phyloP scores from a whole-genome alignment of 92 coral and sea anemone genomes.

The Palythoa caribaeorum region DNA sequence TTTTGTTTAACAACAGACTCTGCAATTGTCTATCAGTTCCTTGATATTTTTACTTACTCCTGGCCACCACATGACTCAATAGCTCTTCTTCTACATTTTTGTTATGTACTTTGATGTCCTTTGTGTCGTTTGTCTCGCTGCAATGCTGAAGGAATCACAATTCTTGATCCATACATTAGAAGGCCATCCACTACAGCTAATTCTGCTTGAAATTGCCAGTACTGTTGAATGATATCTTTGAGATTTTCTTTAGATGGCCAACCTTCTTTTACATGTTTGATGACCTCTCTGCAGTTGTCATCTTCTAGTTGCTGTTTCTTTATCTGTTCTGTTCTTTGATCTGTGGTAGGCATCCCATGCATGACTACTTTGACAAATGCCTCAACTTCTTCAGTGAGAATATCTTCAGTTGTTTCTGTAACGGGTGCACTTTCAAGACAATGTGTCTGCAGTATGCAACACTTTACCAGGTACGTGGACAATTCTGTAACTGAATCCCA shows the following conservation, averaged over 20 bases:
- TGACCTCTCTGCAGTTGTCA: constrained; percentile 46
- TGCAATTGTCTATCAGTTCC: too few species aligned
- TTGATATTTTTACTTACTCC: constrained; percentile 35
- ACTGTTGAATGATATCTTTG: constrained; percentile 19
- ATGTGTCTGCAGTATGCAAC: constrained; percentile 47
- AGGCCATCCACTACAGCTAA: constrained; percentile 30
- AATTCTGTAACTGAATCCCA: too few species aligned
- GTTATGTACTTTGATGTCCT: constrained; percentile 60
- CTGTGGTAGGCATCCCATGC: constrained; percentile 49
- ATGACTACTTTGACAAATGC: constrained; percentile 45
- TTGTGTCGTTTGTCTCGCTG: constrained; percentile 53
- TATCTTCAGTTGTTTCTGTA: constrained; percentile 35
- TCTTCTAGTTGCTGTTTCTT: constrained; percentile 45
- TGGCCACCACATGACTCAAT: constrained; percentile 54
- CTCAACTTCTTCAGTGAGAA: constrained; percentile 21
- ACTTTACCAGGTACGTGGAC: too few species aligned
- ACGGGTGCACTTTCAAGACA: constrained; percentile 57
- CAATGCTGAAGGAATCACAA: constrained; percentile 44
- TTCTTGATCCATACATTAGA: constrained; percentile 51
- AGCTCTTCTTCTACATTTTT: constrained; percentile 30
- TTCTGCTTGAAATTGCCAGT: constrained; percentile 34
- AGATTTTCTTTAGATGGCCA: constrained; percentile 50
- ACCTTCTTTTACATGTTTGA: constrained; percentile 38
- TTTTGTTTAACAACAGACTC: constrained; percentile 1
- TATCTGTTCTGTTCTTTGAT: constrained; percentile 33